Conservation (phyloP, 1,140 invertebrate genomes). For the Bicyclus anynana region DNA sequence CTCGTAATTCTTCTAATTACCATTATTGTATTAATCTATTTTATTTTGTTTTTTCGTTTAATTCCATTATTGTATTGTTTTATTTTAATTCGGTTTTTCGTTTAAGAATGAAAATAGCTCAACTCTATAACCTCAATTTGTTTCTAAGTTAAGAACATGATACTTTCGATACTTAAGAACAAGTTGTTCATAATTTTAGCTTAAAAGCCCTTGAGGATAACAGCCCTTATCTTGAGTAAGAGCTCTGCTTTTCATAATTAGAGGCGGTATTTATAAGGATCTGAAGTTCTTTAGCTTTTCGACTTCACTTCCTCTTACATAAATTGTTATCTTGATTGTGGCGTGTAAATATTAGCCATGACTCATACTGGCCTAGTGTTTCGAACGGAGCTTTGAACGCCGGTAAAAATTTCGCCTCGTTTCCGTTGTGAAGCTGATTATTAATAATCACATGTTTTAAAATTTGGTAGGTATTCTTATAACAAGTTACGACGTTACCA, state of each 20-base stretch:
- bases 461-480: no score
- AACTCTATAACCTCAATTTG: no score
- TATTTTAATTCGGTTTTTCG: no score
- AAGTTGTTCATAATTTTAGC: conserved; percentile 3
- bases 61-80: no score
- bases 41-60: no score
- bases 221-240: conserved; percentile 11
- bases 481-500: no score
- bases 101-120: no score
- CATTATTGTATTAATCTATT: no score
- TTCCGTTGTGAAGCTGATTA: neutral
- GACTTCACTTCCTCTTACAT: conserved; percentile 9
- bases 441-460: no score
- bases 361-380: neutral
- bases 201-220: conserved; percentile 22
- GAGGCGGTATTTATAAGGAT: conserved; percentile 9
- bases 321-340: neutral
- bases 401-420: neutral
- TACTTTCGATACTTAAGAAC: neutral
- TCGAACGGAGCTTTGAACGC: neutral
- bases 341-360: neutral
- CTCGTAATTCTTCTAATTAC: no score
- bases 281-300: neutral
- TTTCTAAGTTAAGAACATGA: neutral
- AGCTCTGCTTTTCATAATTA: conserved; percentile 20